These are phyloP conservation scores for Octomys mimax DNA, from an alignment of 2,797 vertebrate species.

Conservation along the genomic window DNA sequence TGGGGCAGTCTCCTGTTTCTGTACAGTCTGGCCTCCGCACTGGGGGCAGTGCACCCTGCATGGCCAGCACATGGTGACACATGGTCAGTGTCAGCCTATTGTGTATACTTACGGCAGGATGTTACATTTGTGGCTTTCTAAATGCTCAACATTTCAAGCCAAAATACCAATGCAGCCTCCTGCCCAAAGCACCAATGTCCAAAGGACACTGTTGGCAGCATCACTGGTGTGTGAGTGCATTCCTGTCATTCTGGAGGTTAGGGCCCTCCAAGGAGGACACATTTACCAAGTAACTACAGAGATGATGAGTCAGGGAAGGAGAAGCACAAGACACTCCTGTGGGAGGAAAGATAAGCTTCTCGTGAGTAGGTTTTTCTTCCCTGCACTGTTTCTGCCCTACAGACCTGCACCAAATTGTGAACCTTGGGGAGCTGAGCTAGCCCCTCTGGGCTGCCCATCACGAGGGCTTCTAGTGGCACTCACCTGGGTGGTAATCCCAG, in stretches of 20 bases:
- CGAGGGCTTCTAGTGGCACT: background rate
- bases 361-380: background rate
- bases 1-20: background rate
- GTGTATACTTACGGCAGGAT: background rate
- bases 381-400: background rate
- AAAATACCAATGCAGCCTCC: background rate
- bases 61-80: fast-evolving
- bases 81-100: background rate
- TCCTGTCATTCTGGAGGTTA: background rate
- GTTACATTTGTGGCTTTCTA: background rate
- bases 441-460: no score
- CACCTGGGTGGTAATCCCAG: background rate
- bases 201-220: background rate
- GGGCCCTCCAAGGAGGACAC: background rate
- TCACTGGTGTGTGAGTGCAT: background rate
- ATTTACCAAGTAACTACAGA: background rate
- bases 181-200: background rate
- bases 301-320: background rate
- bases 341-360: background rate
- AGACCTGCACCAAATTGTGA: background rate
- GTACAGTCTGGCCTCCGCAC: no score
- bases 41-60: fast-evolving
- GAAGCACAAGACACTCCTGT: no score
- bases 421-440: background rate
- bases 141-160: background rate